Evolutionary conservation across 1,140 invertebrate species (phyloP).

Genomic region (Spodoptera litura): DNA sequence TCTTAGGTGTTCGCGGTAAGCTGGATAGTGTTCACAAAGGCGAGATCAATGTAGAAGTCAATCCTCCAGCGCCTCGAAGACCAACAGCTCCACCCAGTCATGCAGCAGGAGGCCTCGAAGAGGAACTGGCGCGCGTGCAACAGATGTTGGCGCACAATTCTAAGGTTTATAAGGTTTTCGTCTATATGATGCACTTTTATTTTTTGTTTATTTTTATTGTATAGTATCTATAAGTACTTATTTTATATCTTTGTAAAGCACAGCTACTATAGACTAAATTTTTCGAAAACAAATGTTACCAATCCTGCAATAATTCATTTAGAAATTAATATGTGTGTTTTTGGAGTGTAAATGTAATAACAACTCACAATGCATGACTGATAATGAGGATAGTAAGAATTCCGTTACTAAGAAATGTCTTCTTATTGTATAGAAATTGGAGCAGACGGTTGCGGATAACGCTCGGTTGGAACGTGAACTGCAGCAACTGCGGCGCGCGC

Average conservation of each 20-base stretch:
- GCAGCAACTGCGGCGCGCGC: slow-evolving; percentile 93
- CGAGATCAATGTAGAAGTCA: slow-evolving; percentile 43
- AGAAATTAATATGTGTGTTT: too few species aligned
- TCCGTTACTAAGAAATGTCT: not conserved
- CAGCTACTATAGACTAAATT: too few species aligned
- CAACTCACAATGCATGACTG: too few species aligned
- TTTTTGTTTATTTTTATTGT: slow-evolving; percentile 35
- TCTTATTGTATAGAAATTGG: slow-evolving; percentile 90
- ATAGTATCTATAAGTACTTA: slow-evolving; percentile 4
- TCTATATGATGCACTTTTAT: slow-evolving; percentile 81
- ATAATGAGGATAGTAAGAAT: too few species aligned
- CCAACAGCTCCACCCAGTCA: slow-evolving; percentile 24
- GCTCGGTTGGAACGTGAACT: slow-evolving; percentile 95
- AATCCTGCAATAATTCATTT: too few species aligned
- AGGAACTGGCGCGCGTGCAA: slow-evolving; percentile 93
- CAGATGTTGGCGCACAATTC: slow-evolving; percentile 95
- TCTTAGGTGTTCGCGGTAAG: slow-evolving; percentile 75
- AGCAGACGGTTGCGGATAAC: slow-evolving; percentile 96
- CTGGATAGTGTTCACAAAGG: slow-evolving; percentile 62
- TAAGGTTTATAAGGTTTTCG: slow-evolving; percentile 90
- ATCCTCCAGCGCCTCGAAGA: slow-evolving; percentile 15
- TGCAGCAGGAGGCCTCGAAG: slow-evolving; percentile 89
- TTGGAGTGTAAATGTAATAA: too few species aligned
- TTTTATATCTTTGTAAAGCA: not conserved
- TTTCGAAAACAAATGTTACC: too few species aligned